phyloP scores from a whole-genome alignment of 2,888 invertebrate species.

The Chaetoderma sp. region DNA sequence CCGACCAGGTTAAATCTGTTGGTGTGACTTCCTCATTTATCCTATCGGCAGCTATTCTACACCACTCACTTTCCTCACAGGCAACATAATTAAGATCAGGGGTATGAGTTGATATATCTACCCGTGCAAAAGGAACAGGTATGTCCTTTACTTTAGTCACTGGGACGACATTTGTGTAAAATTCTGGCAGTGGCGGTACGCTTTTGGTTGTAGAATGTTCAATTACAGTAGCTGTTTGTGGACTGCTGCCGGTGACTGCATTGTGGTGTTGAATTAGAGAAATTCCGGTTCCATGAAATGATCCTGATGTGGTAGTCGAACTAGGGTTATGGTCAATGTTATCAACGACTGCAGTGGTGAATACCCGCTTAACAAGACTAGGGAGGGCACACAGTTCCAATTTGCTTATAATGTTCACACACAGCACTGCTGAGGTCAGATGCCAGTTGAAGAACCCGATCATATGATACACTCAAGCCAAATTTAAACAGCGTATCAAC shows the following conservation, averaged over 20 bases:
- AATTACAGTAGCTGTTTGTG: not conserved
- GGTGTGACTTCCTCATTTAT: too few relatives aligned
- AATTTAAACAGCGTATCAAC: too few relatives aligned
- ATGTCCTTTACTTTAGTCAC: too few relatives aligned
- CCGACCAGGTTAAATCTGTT: too few relatives aligned
- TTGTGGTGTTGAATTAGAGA: constrained; percentile 10
- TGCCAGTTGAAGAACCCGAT: not conserved
- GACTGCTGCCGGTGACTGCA: not conserved
- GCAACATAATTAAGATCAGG: too few relatives aligned
- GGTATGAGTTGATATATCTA: too few relatives aligned
- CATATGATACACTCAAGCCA: not conserved
- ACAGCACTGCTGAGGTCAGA: not conserved
- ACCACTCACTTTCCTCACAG: too few relatives aligned
- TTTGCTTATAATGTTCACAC: not conserved
- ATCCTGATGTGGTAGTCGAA: constrained; percentile 16
- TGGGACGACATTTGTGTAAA: not conserved
- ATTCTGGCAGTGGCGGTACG: not conserved
- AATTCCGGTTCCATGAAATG: constrained; percentile 22
- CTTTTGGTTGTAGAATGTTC: not conserved
- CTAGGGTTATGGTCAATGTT: constrained; percentile 23
- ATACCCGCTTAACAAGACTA: not conserved
- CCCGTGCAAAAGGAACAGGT: too few relatives aligned
- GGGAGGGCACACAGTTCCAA: constrained; percentile 15
- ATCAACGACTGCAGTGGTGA: constrained; percentile 21
- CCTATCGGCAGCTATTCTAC: too few relatives aligned